phyloP scores from a whole-genome alignment of 2,113 vertebrate genomes.

The Raja brachyura region DNA sequence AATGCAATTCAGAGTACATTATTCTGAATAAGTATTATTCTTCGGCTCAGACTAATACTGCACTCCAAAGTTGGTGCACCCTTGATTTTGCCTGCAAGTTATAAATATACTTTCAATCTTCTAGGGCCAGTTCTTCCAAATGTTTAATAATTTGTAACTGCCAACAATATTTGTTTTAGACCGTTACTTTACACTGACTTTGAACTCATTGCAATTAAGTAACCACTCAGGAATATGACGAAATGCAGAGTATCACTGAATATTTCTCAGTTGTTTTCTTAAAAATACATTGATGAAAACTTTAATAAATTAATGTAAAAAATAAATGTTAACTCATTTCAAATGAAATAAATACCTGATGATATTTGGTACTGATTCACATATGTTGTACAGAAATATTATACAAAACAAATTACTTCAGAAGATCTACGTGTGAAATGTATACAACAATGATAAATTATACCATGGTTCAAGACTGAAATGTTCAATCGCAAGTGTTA shows the following conservation, averaged over 20 bases:
- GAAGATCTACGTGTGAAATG: constrained; percentile 46
- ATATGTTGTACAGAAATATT: constrained; percentile 54
- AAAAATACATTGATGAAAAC: constrained; percentile 62
- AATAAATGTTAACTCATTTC: constrained; percentile 78
- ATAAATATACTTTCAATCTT: background rate
- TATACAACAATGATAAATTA: constrained; percentile 16
- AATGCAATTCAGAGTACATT: background rate
- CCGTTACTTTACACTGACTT: background rate
- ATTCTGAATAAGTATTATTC: background rate
- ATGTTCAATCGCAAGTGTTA: constrained; percentile 3
- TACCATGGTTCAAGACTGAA: constrained; percentile 1
- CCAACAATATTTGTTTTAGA: background rate
- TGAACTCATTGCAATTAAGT: constrained; percentile 31
- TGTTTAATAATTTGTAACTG: constrained; percentile 3
- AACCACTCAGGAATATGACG: background rate
- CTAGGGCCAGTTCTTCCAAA: background rate
- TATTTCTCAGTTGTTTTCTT: background rate
- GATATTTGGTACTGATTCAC: constrained; percentile 58
- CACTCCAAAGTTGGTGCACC: background rate
- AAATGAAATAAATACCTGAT: constrained; percentile 61
- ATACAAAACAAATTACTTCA: constrained; percentile 53
- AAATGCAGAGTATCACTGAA: background rate
- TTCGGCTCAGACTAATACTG: background rate
- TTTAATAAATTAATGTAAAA: constrained; percentile 98
- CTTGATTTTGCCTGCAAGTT: background rate